Evolutionary conservation across 2,113 vertebrate species (phyloP), one percentile per base, ranked within the genome.

Genomic region (Astur gentilis): DNA sequence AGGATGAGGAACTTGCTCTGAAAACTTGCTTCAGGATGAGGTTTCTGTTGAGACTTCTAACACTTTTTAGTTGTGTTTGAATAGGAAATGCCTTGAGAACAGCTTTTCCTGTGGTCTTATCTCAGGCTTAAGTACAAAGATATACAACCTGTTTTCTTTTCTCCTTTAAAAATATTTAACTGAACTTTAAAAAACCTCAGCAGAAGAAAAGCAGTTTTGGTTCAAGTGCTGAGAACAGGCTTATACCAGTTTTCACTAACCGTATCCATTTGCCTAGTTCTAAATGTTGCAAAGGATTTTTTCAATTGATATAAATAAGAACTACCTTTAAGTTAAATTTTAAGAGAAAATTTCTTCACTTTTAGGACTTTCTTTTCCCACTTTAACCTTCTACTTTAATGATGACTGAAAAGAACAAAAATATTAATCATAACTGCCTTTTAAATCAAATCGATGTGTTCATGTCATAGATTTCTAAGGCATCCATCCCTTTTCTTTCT

Each of bases 81-180:
- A 38, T 86, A 94, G 94, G 94, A 97, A 96, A 54, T 81, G 50
- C 66, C 75, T 73, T 80, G 45, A 91, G 49, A 95, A 16, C 89
- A 91, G 89, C 42, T 91, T 91, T 97, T 96, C 91, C 96, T 96
- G 89, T 91, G 89, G 81, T 91, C 87, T 96, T 97, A 95, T 93
- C 93, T 94, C 26, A 45, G 45, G 40, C 75, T 75, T 80, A 77
- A 93, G 47, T 69, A 45, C 54, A 44, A 60, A 77, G 70, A 77
- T 70, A 19, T 7, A 58, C 52, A 91, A 78, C 87, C 12, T 22
- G 27, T 84, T 94, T 96, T 89, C 62, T 88, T 81, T 87, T 86
- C 82, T 73, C 42, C 52, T 89, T 86, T 50, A 77, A 77, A 87
- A 91, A 85, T 80, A 77, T 49, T 90, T 47, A 96, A 96, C 75